These are phyloP conservation scores for Balanococcus diminutus DNA, from an alignment of 2,888 invertebrate species.

Conservation along the genomic window DNA sequence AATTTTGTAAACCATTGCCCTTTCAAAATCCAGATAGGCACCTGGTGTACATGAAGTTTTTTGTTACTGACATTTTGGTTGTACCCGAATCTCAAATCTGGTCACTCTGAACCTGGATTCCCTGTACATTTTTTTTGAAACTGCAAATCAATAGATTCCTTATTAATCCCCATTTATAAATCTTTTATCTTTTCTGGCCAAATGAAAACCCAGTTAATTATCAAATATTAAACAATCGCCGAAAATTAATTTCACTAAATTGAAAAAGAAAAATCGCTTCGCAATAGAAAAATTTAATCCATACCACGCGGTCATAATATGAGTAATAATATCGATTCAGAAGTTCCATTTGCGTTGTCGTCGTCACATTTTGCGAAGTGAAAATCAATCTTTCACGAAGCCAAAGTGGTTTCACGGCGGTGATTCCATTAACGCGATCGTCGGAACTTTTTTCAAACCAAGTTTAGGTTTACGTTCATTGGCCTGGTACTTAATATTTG, in stretches of 20 bases:
- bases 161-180: too few species aligned
- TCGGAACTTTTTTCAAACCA: neutral
- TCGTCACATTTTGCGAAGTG: neutral
- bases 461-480: neutral
- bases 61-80: too few species aligned
- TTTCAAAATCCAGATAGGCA: too few species aligned
- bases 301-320: neutral
- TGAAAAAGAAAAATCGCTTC: neutral
- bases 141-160: too few species aligned
- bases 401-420: conserved; percentile 11
- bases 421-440: conserved; percentile 22
- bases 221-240: neutral
- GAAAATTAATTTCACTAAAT: too few species aligned
- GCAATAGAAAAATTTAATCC: neutral
- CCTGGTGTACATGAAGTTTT: too few species aligned
- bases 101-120: too few species aligned
- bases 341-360: neutral
- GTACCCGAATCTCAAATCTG: too few species aligned
- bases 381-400: neutral
- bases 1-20: too few species aligned
- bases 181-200: neutral
- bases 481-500: neutral
- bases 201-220: neutral
- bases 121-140: too few species aligned
- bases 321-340: neutral